Base-by-base conservation (phyloP, 1,140 invertebrate genomes). In the Rhagoletis zephyria region DNA sequence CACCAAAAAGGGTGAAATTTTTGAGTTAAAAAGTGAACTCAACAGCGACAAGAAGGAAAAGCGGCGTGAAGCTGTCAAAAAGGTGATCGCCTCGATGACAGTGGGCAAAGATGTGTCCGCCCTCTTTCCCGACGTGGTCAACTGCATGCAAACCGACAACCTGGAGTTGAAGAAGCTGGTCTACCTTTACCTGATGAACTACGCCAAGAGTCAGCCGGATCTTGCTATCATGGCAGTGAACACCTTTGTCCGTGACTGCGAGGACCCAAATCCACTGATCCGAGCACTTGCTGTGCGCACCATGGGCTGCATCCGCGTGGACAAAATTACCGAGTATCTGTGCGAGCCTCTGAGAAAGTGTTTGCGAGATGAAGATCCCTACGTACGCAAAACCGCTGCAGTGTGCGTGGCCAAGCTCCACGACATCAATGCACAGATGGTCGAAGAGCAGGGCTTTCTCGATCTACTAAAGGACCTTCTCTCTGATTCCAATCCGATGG, bases 151-250 rank as follows among this genome's bases (percentile, higher is more conserved):
- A 94, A 99, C 99, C 7, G 99, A 99, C 93, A 99, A 99, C 94
- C 94, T 99, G 92, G 99, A 99, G 94, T 93, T 99, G 89, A 99
- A 99, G 94, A 99, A 99, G 92, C 94, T 99, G 64, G 99, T 99
- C 0, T 99, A 99, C 93, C 94, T 99, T 19, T 99, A 99, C 93
- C 94, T 99, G 87, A 99, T 99, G 99, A 99, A 99, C 93, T 99
- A 99, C 94, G 99, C 99, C 85, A 99, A 99, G 93, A 99, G 97
- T 89, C 99, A 99, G 93, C 99, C 99, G 10, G 99, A 99, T 93
- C 98, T 99, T 97, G 99, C 99, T 85, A 99, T 99, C 87, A 99
- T 99, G 98, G 99, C 99, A 60, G 99, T 99, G 51, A 99, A 99
- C 94, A 99, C 99, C 45, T 99, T 99, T 95, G 99, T 99, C 70